These are phyloP conservation scores for Drosophila punjabiensis DNA, from an alignment of 1,140 invertebrate species.

Conservation along the genomic window DNA sequence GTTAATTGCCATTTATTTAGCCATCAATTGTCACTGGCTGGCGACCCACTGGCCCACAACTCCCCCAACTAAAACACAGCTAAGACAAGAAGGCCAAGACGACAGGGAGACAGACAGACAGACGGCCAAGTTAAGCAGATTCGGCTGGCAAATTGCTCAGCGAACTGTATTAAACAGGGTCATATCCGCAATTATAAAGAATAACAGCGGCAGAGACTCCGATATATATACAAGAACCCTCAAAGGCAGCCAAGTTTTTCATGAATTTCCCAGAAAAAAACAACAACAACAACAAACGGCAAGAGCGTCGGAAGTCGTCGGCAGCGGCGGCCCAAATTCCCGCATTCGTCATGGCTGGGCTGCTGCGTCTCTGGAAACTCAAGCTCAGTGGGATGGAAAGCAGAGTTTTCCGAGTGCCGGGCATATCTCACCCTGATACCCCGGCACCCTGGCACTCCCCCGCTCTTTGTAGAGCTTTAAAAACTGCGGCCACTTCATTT, in stretches of 20 bases:
- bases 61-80: background rate
- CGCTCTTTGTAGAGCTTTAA: constrained; percentile 24
- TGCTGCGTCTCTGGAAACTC: constrained; percentile 59
- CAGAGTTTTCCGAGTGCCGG: constrained; percentile 38
- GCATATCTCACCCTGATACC: constrained; percentile 8
- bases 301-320: constrained; percentile 17
- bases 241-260: constrained; percentile 46
- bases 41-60: constrained; percentile 26
- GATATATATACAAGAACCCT: constrained; percentile 34
- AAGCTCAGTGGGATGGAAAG: constrained; percentile 70
- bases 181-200: constrained; percentile 82
- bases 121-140: constrained; percentile 35
- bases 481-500: constrained; percentile 61
- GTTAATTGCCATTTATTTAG: constrained; percentile 73
- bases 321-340: constrained; percentile 19
- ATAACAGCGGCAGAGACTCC: constrained; percentile 47
- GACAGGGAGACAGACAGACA: constrained; percentile 2
- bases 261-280: constrained; percentile 48
- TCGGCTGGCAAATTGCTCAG: constrained; percentile 59
- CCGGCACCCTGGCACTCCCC: background rate
- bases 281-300: background rate
- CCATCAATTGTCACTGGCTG: constrained; percentile 68
- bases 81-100: constrained; percentile 44
- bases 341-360: constrained; percentile 61
- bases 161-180: constrained; percentile 82